These are phyloP conservation scores for Tiliacea citrago DNA, from an alignment of 2,888 invertebrate genomes.

Conservation along the genomic window DNA sequence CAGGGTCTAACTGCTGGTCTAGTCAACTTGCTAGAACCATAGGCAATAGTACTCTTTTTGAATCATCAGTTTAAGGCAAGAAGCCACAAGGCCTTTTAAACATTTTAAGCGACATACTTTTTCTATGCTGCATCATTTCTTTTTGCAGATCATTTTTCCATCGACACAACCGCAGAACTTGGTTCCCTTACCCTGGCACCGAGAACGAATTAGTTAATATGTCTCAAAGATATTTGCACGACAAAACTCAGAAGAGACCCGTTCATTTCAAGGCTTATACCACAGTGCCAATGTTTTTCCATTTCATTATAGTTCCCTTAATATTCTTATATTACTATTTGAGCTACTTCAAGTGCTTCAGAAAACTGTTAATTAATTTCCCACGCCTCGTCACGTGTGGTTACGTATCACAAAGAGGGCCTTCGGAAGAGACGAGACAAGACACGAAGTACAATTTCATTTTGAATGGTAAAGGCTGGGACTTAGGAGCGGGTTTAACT, in stretches of 20 bases:
- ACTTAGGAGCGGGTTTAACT: slow-evolving; percentile 59
- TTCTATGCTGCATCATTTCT: background rate
- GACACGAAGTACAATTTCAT: slow-evolving; percentile 72
- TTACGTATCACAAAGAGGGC: slow-evolving; percentile 76
- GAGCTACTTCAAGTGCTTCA: slow-evolving; percentile 74
- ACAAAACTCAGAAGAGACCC: slow-evolving; percentile 70
- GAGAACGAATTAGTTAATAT: slow-evolving; percentile 73
- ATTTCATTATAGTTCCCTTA: slow-evolving; percentile 72
- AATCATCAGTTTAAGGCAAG: too few species aligned
- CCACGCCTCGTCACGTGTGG: slow-evolving; percentile 76
- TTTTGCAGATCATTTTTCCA: slow-evolving; percentile 72
- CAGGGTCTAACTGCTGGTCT: too few species aligned
- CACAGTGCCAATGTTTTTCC: slow-evolving; percentile 72
- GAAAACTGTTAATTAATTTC: slow-evolving; percentile 72
- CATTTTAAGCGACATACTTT: background rate
- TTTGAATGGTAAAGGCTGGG: slow-evolving; percentile 75
- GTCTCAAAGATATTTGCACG: slow-evolving; percentile 74
- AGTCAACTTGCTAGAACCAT: background rate
- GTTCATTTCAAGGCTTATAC: slow-evolving; percentile 74
- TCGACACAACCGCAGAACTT: slow-evolving; percentile 68
- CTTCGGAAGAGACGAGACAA: slow-evolving; percentile 71
- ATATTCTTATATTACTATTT: slow-evolving; percentile 74
- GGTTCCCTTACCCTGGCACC: slow-evolving; percentile 79
- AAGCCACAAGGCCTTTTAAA: too few species aligned
- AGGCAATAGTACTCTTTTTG: background rate